Conservation (phyloP, 2,797 vertebrate genomes). For the Microchirus variegatus region DNA sequence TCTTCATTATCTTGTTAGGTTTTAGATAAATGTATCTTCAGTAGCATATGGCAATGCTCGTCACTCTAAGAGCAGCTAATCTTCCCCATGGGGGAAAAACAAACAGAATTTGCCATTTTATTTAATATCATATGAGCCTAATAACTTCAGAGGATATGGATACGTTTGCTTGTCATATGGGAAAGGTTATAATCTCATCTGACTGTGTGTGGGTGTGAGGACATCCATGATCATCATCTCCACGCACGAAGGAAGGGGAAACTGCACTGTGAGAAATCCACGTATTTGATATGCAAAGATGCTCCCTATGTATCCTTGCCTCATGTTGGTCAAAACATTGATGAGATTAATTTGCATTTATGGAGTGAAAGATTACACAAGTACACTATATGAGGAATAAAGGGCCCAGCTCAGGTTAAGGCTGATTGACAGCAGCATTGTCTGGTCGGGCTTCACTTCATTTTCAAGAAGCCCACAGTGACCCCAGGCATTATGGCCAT, state of each 20-base stretch:
- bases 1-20: constrained; percentile 70
- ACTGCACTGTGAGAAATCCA: constrained; percentile 43
- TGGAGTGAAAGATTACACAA: constrained; percentile 79
- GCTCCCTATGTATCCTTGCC: constrained; percentile 43
- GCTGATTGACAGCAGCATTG: constrained; percentile 79
- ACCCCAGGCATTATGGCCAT: constrained; percentile 74
- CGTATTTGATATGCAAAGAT: constrained; percentile 52
- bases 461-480: constrained; percentile 68
- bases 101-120: constrained; percentile 17
- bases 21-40: constrained; percentile 58
- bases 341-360: constrained; percentile 78
- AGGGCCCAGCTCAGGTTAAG: constrained; percentile 77
- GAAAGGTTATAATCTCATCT: constrained; percentile 1
- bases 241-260: constrained; percentile 6
- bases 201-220: constrained; percentile 24
- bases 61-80: constrained; percentile 15
- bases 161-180: constrained; percentile 8
- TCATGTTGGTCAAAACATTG: constrained; percentile 69
- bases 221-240: constrained; percentile 21
- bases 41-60: constrained; percentile 31
- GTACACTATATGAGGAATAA: constrained; percentile 77
- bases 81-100: constrained; percentile 5
- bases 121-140: constrained; percentile 3
- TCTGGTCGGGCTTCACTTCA: constrained; percentile 72
- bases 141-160: background rate